phyloP scores from a whole-genome alignment of 2,113 vertebrate genomes.

The Cisticola juncidis region DNA sequence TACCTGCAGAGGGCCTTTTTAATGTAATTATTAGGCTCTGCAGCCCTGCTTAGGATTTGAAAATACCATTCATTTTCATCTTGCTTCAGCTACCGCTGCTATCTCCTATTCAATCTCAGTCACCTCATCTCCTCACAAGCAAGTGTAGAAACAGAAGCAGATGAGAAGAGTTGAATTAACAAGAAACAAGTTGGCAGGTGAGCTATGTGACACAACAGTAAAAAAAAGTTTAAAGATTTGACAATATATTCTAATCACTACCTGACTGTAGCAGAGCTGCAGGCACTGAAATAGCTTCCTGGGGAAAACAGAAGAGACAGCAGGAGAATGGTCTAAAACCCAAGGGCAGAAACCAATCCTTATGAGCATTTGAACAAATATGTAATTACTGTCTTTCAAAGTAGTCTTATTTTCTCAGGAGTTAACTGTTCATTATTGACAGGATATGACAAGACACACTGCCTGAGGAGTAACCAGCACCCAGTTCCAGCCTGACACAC shows the following conservation, averaged over 20 bases:
- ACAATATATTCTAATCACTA: conserved; percentile 79
- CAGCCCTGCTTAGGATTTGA: conserved; percentile 77
- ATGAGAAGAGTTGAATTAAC: conserved; percentile 78
- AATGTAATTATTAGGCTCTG: conserved; percentile 84
- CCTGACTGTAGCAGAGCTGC: conserved; percentile 64
- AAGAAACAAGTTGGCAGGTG: conserved; percentile 81
- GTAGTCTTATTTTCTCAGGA: background rate
- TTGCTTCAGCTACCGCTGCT: conserved; percentile 74
- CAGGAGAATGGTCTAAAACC: conserved; percentile 40
- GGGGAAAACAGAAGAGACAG: conserved; percentile 53
- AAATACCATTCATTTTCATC: conserved; percentile 85
- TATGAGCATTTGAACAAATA: conserved; percentile 23
- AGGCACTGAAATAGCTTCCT: conserved; percentile 71
- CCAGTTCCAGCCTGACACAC: background rate
- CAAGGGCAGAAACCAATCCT: conserved; percentile 17
- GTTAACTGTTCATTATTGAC: conserved; percentile 32
- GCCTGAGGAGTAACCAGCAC: conserved; percentile 21
- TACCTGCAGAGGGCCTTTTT: conserved; percentile 84
- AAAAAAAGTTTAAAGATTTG: conserved; percentile 62
- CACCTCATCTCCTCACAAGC: conserved; percentile 73
- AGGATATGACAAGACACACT: background rate
- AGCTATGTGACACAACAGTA: conserved; percentile 75
- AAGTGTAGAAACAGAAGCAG: conserved; percentile 73
- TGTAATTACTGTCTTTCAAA: background rate
- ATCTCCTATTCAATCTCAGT: conserved; percentile 62